phyloP scores from a whole-genome alignment of 2,797 vertebrate species.

The Oreochromis mossambicus region DNA sequence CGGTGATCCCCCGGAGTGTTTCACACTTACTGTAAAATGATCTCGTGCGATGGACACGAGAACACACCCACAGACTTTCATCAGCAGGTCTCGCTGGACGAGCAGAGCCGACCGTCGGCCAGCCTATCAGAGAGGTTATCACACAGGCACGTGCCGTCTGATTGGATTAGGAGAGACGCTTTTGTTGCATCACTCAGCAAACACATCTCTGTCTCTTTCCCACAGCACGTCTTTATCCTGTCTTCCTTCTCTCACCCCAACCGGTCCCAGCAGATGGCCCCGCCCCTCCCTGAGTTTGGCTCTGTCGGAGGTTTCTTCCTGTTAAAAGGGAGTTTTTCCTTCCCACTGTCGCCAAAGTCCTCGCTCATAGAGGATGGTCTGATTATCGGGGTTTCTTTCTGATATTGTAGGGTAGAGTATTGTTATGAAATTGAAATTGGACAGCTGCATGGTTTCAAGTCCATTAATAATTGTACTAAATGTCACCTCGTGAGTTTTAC shows the following conservation, averaged over 20 bases:
- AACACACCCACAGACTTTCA: background rate
- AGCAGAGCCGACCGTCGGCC: background rate
- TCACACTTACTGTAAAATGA: background rate
- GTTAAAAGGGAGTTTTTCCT: background rate
- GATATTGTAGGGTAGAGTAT: background rate
- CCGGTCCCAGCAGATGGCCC: background rate
- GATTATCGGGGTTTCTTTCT: background rate
- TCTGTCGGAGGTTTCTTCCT: background rate
- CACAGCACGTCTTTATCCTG: background rate
- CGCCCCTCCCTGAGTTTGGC: background rate
- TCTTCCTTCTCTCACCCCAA: background rate
- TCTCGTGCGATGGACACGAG: background rate
- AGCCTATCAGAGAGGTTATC: background rate
- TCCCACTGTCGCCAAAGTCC: accelerated
- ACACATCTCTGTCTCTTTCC: background rate
- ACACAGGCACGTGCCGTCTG: background rate
- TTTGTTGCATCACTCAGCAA: background rate
- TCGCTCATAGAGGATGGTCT: background rate
- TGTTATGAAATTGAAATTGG: background rate
- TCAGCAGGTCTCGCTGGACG: background rate
- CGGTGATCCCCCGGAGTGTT: background rate
- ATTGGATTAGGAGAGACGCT: background rate
- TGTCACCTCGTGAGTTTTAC: background rate
- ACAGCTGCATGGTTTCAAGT: background rate
- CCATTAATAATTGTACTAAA: background rate